Evolutionary conservation across 2,113 vertebrate genomes (phyloP).

Genomic region (Oceanodroma tethys): DNA sequence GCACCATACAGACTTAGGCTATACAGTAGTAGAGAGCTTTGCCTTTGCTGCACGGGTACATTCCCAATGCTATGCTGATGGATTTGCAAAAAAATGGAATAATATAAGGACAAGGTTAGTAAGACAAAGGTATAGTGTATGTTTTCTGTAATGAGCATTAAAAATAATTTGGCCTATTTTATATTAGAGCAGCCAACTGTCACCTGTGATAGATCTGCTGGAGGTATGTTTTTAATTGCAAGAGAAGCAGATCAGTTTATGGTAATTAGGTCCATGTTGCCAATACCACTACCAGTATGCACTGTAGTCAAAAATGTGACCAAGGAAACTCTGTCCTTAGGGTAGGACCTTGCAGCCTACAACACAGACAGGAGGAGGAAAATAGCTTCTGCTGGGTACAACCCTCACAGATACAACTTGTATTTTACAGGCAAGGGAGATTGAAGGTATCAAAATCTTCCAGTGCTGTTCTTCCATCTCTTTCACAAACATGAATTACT

Average conservation of each 20-base stretch:
- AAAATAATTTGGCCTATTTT: not conserved
- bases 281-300: too few relatives aligned
- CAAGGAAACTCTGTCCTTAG: not conserved
- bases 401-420: not conserved
- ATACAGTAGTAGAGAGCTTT: not conserved
- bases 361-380: not conserved
- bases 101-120: not conserved
- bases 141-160: not conserved
- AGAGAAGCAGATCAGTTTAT: not conserved
- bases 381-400: not conserved
- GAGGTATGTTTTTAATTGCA: not conserved
- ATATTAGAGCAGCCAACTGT: not conserved
- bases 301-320: not conserved
- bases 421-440: constrained; percentile 12
- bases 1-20: not conserved
- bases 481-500: constrained; percentile 47
- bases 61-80: not conserved
- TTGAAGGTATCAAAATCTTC: constrained; percentile 66
- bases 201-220: not conserved
- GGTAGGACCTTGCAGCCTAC: not conserved
- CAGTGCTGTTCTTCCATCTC: constrained; percentile 69
- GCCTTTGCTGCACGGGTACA: not conserved
- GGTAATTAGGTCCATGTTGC: not conserved
- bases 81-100: not conserved
- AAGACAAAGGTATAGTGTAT: not conserved